Base-by-base conservation (phyloP, 2,113 vertebrate species). In the Epinephelus cyanopodus region DNA sequence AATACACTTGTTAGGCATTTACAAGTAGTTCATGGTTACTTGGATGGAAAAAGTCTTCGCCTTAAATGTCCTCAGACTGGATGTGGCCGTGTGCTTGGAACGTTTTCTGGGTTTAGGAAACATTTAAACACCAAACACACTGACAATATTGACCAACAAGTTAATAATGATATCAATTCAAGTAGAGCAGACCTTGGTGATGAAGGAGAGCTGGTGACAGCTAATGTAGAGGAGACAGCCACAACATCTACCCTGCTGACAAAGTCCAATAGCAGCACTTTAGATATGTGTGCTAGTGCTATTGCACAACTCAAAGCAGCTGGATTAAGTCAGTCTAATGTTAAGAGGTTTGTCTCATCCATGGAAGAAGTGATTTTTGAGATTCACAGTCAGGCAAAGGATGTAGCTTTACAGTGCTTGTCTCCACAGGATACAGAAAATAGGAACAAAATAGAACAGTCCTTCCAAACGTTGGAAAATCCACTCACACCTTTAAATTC, bases 1-100 rank as follows among this genome's bases (percentile, higher is more conserved):
- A 81, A 90, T 56, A 27, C 37, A 10, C 75, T 90, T 80, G 63
- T 81, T 74, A 48, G 67, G 71, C 83, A 88, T 62, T 63, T 81
- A 23, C 10, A n/a, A 66, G 39, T 81, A 63, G 76, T 88, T 86
- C 79, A 85, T 29, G 64, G 87, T 79, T 80, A 76, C 10, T 75
- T 70, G 10, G 33, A 66, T 80, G 73, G 67, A 69, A 75, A 69
- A 77, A 86, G 76, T 21, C 72, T 89, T 29, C 1, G 1, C 10
- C 60, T 71, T 48, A 74, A 73, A 79, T 83, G 65, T 87, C 18
- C 9, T 70, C 63, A 78, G 63, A 3, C 39, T 82, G 37, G 57
- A 62, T 75, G 58, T 70, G 50, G 71, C 10, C 1, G 4, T 75
- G 58, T 60, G 45, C 37, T 77, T 70, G 18, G 33, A 37, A 62